Evolutionary conservation across 2,888 invertebrate species (phyloP), one percentile per base, ranked within the genome.

Genomic region (Epirrhoe alternata): DNA sequence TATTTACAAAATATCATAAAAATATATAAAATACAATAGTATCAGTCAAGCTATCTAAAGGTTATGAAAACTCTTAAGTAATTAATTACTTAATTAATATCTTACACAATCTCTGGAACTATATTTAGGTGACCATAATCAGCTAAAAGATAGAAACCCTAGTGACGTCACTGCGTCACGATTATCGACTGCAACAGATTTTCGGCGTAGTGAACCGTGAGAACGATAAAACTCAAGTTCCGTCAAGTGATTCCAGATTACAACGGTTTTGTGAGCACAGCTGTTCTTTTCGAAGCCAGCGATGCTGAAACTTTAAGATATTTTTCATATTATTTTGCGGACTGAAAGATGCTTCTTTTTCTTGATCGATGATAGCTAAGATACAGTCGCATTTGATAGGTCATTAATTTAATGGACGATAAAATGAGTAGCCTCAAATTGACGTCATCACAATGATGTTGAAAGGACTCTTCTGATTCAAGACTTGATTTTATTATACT

Each of bases 141-240:
- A 6, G 16, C 14, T 16, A 12, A 16, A 16, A 14, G 14, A 14
- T 16, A 47, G 35, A 33, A 65, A 73, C 75, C 66, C 71, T 61
- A 57, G 68, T 74, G 72, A 75, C 72, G 69, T 77, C 73, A 69
- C 69, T 47, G 74, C 72, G 69, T 77, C 73, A 69, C 69, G 49
- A 66, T 69, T 68, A 68, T 63, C 66, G 69, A 64, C 66, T 73
- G 77, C 76, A 77, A 69, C 74, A 75, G 78, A 75, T 77, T 77
- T 63, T 58, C 58, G 54, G 75, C 62, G 70, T 71, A 78, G 64
- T 77, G 75, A 76, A 71, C 78, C 69, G 79, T 78, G 76, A 79
- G 74, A 60, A 54, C 75, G 81, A 81, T 81, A 81, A 80, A 77
- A 75, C 76, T 76, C 65, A 49, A 70, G 67, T 63, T 66, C 68